phyloP scores from a whole-genome alignment of 2,888 invertebrate genomes.

The Notodonta dromedarius region DNA sequence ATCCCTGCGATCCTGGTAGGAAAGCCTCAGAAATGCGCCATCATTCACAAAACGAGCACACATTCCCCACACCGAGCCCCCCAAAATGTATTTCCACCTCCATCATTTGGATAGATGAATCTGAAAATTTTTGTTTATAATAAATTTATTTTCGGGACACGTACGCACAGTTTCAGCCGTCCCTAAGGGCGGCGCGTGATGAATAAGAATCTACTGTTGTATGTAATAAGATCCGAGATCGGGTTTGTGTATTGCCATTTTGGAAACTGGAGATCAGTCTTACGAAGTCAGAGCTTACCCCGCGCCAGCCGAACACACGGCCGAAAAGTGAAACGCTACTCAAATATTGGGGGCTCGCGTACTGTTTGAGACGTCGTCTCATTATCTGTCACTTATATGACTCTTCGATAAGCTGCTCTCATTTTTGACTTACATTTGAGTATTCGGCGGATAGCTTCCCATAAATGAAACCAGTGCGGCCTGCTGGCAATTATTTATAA shows the following conservation, averaged over 20 bases:
- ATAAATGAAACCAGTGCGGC: too few species aligned
- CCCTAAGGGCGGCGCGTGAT: slow-evolving; percentile 42
- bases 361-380: too few species aligned
- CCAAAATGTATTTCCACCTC: slow-evolving; percentile 1
- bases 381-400: too few species aligned
- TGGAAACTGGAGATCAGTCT: too few species aligned
- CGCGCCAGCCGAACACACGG: too few species aligned
- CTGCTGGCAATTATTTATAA: too few species aligned
- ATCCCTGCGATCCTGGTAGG: not conserved
- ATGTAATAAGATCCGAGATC: slow-evolving; percentile 9
- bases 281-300: too few species aligned
- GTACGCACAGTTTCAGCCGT: slow-evolving; percentile 60
- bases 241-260: not conserved
- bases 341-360: too few species aligned
- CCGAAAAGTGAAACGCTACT: too few species aligned
- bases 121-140: slow-evolving; percentile 53
- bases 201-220: slow-evolving; percentile 3
- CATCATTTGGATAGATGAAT: slow-evolving; percentile 38
- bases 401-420: too few species aligned
- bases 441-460: too few species aligned
- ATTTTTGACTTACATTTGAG: too few species aligned
- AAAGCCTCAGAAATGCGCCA: not conserved
- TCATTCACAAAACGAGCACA: slow-evolving; percentile 26
- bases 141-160: slow-evolving; percentile 62
- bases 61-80: slow-evolving; percentile 28